Percentiles rank a stretch among this genome's conserved stretches.
phyloP scores from a whole-genome alignment of 2,113 vertebrate genomes.

The Pelusios castaneus region DNA sequence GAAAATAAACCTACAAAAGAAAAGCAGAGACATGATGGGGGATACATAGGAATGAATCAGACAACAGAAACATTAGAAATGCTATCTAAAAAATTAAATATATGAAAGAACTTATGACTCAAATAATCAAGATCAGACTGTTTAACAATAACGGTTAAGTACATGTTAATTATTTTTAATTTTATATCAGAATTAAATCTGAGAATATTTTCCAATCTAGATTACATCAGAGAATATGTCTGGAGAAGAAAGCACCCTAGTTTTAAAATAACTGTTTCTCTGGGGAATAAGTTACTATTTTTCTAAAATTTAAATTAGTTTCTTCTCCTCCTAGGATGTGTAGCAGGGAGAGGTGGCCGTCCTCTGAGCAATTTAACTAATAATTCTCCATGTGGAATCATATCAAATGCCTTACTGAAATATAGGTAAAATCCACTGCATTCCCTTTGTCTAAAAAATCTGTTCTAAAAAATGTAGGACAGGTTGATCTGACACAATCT shows the following conservation, averaged over 20 bases:
- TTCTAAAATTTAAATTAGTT: background rate
- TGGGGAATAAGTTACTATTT: background rate
- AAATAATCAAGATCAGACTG: background rate
- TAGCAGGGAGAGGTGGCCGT: no score
- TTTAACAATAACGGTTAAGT: background rate
- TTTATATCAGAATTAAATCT: background rate
- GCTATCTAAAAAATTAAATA: background rate
- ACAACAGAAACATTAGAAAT: background rate
- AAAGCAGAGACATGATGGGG: background rate
- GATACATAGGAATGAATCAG: background rate
- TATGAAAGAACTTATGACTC: background rate
- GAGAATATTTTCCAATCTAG: background rate
- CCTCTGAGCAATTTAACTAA: no score
- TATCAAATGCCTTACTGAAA: no score
- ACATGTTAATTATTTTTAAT: background rate
- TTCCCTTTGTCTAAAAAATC: no score
- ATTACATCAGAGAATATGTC: background rate
- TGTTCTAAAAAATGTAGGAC: no score
- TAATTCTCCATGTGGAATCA: no score
- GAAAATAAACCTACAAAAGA: constrained; percentile 13
- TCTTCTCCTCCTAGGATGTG: background rate
- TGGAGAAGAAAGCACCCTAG: background rate
- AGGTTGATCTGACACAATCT: no score
- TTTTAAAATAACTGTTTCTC: accelerated
- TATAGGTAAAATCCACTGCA: no score